Base-by-base conservation (phyloP, 1,140 invertebrate species). In the Trachelipus rathkii region DNA sequence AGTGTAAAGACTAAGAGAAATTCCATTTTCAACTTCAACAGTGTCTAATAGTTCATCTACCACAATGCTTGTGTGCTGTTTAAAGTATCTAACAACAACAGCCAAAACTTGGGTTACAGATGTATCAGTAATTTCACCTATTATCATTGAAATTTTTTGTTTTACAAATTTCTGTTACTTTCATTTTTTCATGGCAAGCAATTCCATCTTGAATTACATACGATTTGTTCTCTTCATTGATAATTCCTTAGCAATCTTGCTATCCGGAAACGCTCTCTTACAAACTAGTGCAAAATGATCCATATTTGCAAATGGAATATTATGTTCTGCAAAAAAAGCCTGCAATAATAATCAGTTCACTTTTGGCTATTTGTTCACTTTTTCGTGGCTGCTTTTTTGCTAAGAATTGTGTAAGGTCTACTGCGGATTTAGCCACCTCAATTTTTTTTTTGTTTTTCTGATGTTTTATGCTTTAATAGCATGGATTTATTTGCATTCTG, bases 11-110 rank as follows among this genome's bases (percentile, higher is more conserved):
- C 74, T 50, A 44, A 44, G 66, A 45, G 67, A 43, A 71, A 10
- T 80, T 71, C 19, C 71, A 71, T 78, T 24, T 46, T 78, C 74
- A 21, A 80, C 69, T 43, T 75, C 77, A 72, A 75, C 33, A 9
- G 46, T 71, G 71, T 77, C 70, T 24, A 74, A 46, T 10, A 80
- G 73, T 45, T 50, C 75, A 66, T 77, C 76, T 33, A 46, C 53
- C 23, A 72, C 46, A 15, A 19, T 50, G 15, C 10, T 8, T 44
- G n/a, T 66, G 15, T 77, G 23, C 19, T 33, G 23, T 15, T 71
- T 23, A 66, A 60, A 68, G 70, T 69, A 78, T 11, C 72, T 19
- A 13, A 75, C 77, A 21, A 74, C 70, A 4, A 70, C 33, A 45
- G 72, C 77, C 66, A 78, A 44, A 45, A 68, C 8, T 44, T n/a